Evolutionary conservation across 2,888 invertebrate species (phyloP), one percentile per base, ranked within the genome.

Genomic region (Agrochola circellaris): DNA sequence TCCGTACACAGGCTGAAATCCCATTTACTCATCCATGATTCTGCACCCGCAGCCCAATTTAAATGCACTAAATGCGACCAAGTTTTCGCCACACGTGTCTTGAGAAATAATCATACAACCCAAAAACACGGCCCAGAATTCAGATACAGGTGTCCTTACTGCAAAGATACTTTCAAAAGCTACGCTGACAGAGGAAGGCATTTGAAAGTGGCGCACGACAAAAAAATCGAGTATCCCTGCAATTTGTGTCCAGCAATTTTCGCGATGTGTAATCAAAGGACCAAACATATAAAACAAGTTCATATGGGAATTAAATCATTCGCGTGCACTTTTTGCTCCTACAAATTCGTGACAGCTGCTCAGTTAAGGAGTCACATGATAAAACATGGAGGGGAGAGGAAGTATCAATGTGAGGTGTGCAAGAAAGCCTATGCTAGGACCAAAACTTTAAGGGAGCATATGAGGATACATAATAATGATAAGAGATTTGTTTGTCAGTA

Each of bases 381-480:
- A 0, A 94, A 93, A 75, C 95, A 95, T 69, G 94, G 91, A 0
- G 94, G 94, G 0, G 94, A 94, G 15, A 90, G 93, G 62, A 94
- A 93, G 23, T 93, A 85, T 64, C 93, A 94, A 73, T 96, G 96
- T 77, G 88, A 92, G 0, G 93, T 95, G 1, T 96, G 96, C 80
- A 94, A 94, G 26, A 96, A 96, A 82, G 91, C 94, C 0, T 97
- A 96, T 76, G 95, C 94, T 0, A 90, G 95, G 67, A 94, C 94
- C 87, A 95, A 93, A 67, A 95, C 95, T 0, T 77, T 96, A 8
- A 93, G 92, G 2, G 94, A 95, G 64, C 96, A 96, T 82, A 93
- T 96, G 93, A 82, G 95, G 26, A 96, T 95, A 71, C 96, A 96
- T 79, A 94, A 94, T 77, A 94, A 96, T 73, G 95, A 96, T 85